Evolutionary conservation across 2,888 invertebrate species (phyloP), one percentile per base, ranked within the genome.

Genomic region (Chrysotoxum bicinctum): DNA sequence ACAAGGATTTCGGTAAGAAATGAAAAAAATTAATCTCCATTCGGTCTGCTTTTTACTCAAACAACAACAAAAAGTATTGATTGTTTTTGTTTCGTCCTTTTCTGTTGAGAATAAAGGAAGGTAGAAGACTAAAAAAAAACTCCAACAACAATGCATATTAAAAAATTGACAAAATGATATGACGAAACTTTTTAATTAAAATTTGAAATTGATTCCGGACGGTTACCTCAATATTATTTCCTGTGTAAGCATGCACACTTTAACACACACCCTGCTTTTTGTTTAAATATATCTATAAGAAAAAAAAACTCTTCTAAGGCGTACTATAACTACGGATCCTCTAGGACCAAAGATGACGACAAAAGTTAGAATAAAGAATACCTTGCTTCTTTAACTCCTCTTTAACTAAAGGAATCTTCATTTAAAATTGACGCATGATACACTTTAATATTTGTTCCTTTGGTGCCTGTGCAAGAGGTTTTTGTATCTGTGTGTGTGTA

Each of bases 191-290:
- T 84, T 84, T 84, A 84, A 84, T 84, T 84, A 84, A 84, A 80
- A 84, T 80, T 84, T 84, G 60, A 84, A 84, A 84, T 84, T 84
- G 84, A 84, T 84, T 84, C 84, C 84, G 75, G 84, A 80, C 80
- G 80, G 84, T 84, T 84, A 80, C 84, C 84, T 84, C 80, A 84
- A 80, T 84, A 84, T 76, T 80, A 84, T 84, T 75, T 79, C 75
- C 70, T 84, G 70, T 80, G 75, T 76, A 80, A 84, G 80, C 80
- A 60, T 52, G 68, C 68, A 75, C 66, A 75, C 52, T 45, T 43
- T 60, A 70, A 68, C 37, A 37, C 70, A n/a, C n/a, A 8, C 16
- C 37, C 7, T 21, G 12, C 56, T 35, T 32, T 4, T 43, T 19
- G 45, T 58, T 35, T 32, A 43, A 40, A 43, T 43, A 43, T n/a